Base-by-base conservation (phyloP, 35 echinoderm and acorn worm species). In the Lytechinus variegatus region DNA sequence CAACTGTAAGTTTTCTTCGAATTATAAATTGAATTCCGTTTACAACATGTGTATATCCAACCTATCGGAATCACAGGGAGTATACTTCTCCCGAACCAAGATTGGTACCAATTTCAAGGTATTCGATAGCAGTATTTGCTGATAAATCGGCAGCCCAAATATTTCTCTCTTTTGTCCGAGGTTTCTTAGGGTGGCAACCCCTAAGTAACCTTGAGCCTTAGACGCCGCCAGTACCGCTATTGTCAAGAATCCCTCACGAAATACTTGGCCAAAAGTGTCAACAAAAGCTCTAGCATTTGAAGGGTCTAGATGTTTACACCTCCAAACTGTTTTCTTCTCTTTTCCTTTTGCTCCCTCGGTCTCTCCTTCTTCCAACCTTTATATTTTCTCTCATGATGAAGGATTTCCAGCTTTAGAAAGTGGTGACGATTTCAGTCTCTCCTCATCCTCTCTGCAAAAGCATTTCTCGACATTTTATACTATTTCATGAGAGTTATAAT, bases 61-160 rank as follows among this genome's bases (percentile, higher is more conserved):
- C 33, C 33, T 24, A 7, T 79, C n/a, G 14, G 66, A 79, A 79
- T 19, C 21, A 79, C 8, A 21, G 4, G 66, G 6, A 79, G 66
- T 58, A 13, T n/a, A 79, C 19, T 6, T 79, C 88, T 28, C 88
- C 88, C 52, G 10, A 19, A 12, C 33, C 28, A 90, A 90, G 27
- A 90, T 90, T 90, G 88, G 28, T 90, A 7, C 5, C 88, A 90
- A 90, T 90, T 90, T 90, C 10, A 54, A 90, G 88, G 92, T 93
- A 93, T 93, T 93, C 92, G 92, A 93, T 93, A 93, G 92, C 92
- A 54, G 92, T 93, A 93, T 93, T 93, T 93, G 92, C 92, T 93
- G 92, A 93, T 93, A 93, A 93, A 93, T 93, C 92, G 52, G 92
- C 92, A 93, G 92, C 92, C 92, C 92, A 93, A 93, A 93, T 93